Evolutionary conservation across 2,113 vertebrate genomes (phyloP).

Genomic region (Hippocampus abdominalis): DNA sequence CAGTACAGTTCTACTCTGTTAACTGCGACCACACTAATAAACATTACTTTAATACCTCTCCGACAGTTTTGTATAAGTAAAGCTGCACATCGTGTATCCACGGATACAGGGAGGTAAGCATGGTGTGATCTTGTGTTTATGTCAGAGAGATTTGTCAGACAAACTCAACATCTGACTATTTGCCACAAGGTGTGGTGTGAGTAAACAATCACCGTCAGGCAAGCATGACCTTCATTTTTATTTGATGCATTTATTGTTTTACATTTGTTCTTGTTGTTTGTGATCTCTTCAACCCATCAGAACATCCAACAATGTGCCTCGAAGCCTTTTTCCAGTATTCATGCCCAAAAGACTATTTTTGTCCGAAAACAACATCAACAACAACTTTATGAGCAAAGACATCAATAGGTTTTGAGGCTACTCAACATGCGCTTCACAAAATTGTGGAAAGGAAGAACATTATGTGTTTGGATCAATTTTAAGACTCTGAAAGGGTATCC

Average conservation of each 20-base stretch:
- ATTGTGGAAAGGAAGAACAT: background rate
- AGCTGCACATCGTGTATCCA: no score
- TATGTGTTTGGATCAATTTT: slow-evolving; percentile 15
- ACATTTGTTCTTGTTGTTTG: slow-evolving; percentile 8
- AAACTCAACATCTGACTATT: slow-evolving; percentile 26
- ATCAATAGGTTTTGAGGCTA: background rate
- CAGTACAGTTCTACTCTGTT: no score
- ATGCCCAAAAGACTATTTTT: slow-evolving; percentile 14
- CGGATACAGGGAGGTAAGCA: no score
- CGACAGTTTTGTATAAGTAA: no score
- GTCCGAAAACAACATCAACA: slow-evolving; percentile 27
- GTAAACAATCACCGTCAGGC: slow-evolving; percentile 31
- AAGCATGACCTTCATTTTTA: slow-evolving; percentile 29
- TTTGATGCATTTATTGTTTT: slow-evolving; percentile 7
- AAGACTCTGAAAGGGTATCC: background rate
- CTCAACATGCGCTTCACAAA: background rate
- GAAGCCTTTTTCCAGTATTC: slow-evolving; percentile 20
- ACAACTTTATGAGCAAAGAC: slow-evolving; percentile 17
- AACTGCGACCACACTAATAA: no score
- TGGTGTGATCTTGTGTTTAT: background rate
- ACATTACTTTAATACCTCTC: no score
- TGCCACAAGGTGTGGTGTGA: slow-evolving; percentile 24
- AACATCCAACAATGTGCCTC: slow-evolving; percentile 20
- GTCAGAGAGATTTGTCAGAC: slow-evolving; percentile 30
- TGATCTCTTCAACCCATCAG: slow-evolving; percentile 6